A percentile compares a stretch with the other conserved stretches of the same genome.
Evolutionary conservation across 2,888 invertebrate genomes (phyloP).

Genomic region (Himalopsyche tibetana): DNA sequence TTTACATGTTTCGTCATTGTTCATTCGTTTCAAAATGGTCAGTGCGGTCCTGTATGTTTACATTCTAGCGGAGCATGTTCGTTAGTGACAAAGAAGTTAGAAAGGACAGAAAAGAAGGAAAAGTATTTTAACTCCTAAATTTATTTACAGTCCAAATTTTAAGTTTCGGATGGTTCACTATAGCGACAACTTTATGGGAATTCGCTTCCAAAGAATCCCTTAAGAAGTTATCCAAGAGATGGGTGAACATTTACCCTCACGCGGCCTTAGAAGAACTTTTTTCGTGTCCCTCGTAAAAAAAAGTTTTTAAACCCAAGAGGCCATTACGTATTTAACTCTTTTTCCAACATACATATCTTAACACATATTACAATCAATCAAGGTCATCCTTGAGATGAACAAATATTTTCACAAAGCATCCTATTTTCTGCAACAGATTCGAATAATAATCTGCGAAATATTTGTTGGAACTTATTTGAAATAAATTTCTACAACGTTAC

Average conservation of each 20-base stretch:
- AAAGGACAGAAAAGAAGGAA: conserved; percentile 50
- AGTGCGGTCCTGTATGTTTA: conserved; percentile 45
- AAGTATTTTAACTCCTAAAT: conserved; percentile 63
- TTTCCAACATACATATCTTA: conserved; percentile 45
- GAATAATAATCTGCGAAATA: neutral
- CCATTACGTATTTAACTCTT: conserved; percentile 50
- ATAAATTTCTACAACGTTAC: no score
- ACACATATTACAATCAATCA: conserved; percentile 45
- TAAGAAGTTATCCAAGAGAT: conserved; percentile 47
- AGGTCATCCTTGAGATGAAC: neutral
- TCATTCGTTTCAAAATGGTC: neutral
- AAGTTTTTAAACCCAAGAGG: conserved; percentile 52
- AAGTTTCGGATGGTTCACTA: conserved; percentile 46
- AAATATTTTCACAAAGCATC: neutral
- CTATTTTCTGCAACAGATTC: neutral
- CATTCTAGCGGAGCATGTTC: conserved; percentile 53
- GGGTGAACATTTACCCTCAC: conserved; percentile 51
- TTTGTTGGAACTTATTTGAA: no score
- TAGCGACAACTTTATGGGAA: conserved; percentile 59
- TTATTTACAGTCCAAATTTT: conserved; percentile 62
- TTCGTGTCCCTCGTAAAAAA: conserved; percentile 47
- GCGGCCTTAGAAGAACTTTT: conserved; percentile 53
- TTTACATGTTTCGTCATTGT: no score
- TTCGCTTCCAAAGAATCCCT: conserved; percentile 56
- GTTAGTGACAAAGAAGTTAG: conserved; percentile 56